These are phyloP conservation scores for Macaca mulatta DNA, from an alignment of 2,113 vertebrate species.

Conservation along the genomic window DNA sequence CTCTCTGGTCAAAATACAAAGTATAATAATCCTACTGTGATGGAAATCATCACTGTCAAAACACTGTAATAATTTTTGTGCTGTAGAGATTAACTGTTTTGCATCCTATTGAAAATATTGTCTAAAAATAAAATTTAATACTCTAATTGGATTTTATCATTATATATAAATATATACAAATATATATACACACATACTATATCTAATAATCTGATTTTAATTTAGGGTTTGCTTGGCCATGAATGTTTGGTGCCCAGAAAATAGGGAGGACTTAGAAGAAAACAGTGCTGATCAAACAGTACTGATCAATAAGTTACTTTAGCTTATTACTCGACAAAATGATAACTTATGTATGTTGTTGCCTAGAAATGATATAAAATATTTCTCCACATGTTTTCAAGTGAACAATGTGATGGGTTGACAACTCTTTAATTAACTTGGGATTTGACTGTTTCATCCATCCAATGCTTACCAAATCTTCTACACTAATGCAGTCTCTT, in stretches of 20 bases:
- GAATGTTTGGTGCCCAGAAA: not conserved
- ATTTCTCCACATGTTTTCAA: constrained; percentile 35
- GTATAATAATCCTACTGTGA: not conserved
- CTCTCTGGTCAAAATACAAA: not conserved
- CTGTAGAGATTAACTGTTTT: not conserved
- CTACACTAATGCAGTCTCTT: not conserved
- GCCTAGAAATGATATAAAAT: not conserved
- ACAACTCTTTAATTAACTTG: constrained; percentile 47
- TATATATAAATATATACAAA: not conserved
- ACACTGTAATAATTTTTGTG: not conserved
- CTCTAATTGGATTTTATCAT: not conserved
- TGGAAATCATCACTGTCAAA: not conserved
- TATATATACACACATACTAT: no score
- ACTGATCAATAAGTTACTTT: not conserved
- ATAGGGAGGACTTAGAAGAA: not conserved
- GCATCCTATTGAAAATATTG: not conserved
- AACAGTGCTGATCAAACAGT: not conserved
- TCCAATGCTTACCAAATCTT: not conserved
- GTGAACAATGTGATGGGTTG: not conserved
- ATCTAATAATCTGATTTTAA: not conserved
- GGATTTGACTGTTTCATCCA: constrained; percentile 42
- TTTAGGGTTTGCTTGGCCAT: not conserved
- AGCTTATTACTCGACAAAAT: not conserved
- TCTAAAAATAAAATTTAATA: not conserved
- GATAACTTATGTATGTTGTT: not conserved